These are phyloP conservation scores for Hirudo medicinalis DNA, from an alignment of 1,140 invertebrate species.

Conservation along the genomic window DNA sequence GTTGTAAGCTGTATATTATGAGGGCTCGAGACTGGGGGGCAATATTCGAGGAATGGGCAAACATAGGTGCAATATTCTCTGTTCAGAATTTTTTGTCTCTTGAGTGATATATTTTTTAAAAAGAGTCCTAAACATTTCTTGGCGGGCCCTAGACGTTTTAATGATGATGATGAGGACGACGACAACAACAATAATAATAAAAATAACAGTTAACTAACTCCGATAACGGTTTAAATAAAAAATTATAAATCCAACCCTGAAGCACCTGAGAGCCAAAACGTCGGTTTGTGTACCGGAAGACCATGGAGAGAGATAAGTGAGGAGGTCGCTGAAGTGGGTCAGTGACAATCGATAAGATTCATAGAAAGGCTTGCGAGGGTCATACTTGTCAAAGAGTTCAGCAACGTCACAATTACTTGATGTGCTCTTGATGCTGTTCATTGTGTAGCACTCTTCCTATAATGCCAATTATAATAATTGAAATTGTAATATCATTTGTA, in stretches of 20 bases:
- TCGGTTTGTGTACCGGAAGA: conserved; percentile 62
- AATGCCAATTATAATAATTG: not conserved
- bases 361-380: conserved; percentile 51
- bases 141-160: no score
- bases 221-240: not conserved
- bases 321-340: conserved; percentile 73
- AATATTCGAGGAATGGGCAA: no score
- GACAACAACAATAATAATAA: conserved; percentile 7
- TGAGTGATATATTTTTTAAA: no score
- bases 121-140: no score
- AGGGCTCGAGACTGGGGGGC: no score
- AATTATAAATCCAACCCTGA: conserved; percentile 53
- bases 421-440: not conserved
- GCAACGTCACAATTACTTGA: conserved; percentile 15
- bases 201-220: not conserved
- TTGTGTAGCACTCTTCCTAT: not conserved
- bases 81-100: no score
- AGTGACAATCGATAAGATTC: conserved; percentile 79
- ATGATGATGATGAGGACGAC: no score
- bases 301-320: conserved; percentile 74
- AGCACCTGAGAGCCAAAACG: conserved; percentile 63
- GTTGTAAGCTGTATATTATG: no score
- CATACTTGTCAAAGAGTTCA: conserved; percentile 40
- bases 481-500: no score
- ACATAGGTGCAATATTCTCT: no score